Conservation (phyloP, 2,888 invertebrate genomes). For the Oligia latruncula region DNA sequence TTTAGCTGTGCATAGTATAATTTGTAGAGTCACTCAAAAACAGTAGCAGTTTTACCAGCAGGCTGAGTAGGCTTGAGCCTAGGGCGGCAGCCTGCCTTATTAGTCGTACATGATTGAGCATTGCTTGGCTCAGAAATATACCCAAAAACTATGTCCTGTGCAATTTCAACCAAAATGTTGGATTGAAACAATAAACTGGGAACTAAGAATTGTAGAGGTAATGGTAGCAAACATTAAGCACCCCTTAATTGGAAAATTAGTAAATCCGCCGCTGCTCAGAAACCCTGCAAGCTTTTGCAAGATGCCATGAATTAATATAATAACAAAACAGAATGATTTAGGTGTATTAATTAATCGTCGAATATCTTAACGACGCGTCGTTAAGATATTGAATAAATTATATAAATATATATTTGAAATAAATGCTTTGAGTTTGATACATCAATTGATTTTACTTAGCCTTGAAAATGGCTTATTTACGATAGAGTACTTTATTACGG, state of each 20-base stretch:
- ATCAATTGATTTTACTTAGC: conserved; percentile 6
- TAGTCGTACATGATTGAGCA: not conserved
- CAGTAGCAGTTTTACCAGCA: not conserved
- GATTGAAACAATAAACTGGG: not conserved
- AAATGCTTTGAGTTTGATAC: not conserved
- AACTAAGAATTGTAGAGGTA: not conserved
- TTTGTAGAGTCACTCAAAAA: not conserved
- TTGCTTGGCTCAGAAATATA: not conserved
- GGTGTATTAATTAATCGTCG: not conserved
- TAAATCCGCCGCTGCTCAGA: not conserved
- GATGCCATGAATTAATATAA: not conserved
- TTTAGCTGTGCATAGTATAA: not conserved
- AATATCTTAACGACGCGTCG: too few species aligned
- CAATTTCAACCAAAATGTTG: not conserved
- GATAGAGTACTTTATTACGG: conserved; percentile 3
- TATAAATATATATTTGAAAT: too few species aligned
- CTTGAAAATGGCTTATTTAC: conserved; percentile 10
- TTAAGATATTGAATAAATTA: not conserved
- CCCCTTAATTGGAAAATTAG: not conserved
- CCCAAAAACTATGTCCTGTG: not conserved
- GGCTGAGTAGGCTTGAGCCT: not conserved
- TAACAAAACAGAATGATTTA: conserved; percentile 11
- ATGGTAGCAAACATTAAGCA: too few species aligned
- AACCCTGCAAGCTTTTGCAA: not conserved
- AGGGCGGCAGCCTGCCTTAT: not conserved